A percentile compares a stretch with the other conserved stretches of the same genome.
Conservation (phyloP, 2,113 vertebrate species). For the Trogon melanurus region DNA sequence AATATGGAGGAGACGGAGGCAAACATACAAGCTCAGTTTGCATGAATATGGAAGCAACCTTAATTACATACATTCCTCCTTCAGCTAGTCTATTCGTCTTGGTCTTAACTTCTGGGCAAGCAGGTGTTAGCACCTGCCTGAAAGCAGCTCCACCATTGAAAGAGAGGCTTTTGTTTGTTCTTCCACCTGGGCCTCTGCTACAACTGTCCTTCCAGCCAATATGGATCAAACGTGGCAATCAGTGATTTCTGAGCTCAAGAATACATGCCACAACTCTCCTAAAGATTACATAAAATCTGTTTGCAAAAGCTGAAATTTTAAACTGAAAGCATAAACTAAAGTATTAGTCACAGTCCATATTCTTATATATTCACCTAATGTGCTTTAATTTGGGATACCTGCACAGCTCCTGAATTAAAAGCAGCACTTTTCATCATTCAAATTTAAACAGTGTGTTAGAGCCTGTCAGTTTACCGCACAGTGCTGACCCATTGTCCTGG, state of each 20-base stretch:
- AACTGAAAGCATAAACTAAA: neutral
- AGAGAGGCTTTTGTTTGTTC: neutral
- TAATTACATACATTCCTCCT: neutral
- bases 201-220: neutral
- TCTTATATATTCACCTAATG: neutral
- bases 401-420: neutral
- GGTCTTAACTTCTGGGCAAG: neutral
- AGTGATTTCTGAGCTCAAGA: neutral
- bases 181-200: neutral
- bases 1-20: neutral
- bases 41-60: neutral
- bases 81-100: neutral
- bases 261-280: neutral
- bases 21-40: neutral
- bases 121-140: neutral
- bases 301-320: neutral
- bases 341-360: neutral
- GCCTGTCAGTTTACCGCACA: neutral
- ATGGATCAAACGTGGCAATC: neutral
- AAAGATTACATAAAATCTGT: neutral
- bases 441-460: neutral
- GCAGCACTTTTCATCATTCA: neutral
- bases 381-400: neutral
- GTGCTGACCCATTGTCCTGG: neutral
- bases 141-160: neutral